Conservation (phyloP, 2,113 vertebrate genomes). For the Peromyscus leucopus region DNA sequence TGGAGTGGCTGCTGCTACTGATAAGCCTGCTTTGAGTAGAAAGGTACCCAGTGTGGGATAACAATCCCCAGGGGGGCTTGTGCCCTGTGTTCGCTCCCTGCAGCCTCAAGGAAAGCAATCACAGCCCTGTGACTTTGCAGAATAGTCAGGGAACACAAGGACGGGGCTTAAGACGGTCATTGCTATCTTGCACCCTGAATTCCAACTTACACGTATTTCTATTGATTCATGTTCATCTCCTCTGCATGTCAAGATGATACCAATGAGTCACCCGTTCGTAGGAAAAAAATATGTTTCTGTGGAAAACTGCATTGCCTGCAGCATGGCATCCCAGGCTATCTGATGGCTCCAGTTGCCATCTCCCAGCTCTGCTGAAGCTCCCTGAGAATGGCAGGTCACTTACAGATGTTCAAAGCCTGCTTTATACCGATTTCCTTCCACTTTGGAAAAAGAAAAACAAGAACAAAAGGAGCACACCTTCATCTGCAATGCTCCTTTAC, state of each 20-base stretch:
- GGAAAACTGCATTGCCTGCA: neutral
- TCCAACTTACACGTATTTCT: neutral
- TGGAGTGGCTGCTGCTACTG: neutral
- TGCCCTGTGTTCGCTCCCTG: neutral
- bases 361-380: neutral
- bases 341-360: neutral
- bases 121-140: fast-evolving
- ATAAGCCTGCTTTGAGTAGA: constrained; percentile 55
- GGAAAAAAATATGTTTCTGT: neutral
- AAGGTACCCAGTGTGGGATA: neutral
- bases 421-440: neutral
- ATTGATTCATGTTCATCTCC: neutral
- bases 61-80: neutral
- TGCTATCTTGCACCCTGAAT: neutral
- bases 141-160: fast-evolving
- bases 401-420: neutral
- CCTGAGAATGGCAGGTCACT: neutral
- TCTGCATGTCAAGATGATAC: neutral
- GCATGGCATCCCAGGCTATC: neutral
- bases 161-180: neutral
- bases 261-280: neutral
- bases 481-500: neutral
- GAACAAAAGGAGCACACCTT: neutral
- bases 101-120: neutral
- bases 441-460: neutral